Evolutionary conservation across 2,888 invertebrate species (phyloP).

Genomic region (Leucania comma): DNA sequence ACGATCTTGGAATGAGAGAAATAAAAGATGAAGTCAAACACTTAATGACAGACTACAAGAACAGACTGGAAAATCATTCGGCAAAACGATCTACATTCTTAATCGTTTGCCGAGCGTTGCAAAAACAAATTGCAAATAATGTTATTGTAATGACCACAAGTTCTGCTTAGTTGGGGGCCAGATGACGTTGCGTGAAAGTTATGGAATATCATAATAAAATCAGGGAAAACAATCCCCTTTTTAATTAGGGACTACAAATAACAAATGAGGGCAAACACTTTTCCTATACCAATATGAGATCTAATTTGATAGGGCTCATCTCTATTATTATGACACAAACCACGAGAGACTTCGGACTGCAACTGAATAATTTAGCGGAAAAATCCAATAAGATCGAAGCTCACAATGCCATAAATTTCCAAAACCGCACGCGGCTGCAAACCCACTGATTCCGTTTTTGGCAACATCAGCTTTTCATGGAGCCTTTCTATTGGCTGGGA

Average conservation of each 20-base stretch:
- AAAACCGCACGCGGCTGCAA: conserved; percentile 5
- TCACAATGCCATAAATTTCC: conserved; percentile 22
- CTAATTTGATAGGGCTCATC: background rate
- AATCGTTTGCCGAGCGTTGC: background rate
- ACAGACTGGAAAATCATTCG: background rate
- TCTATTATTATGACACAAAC: background rate
- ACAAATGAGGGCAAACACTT: background rate
- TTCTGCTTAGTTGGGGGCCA: too few species aligned
- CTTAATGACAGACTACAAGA: background rate
- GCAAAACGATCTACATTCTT: too few species aligned
- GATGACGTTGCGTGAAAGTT: too few species aligned
- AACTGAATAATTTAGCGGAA: conserved; percentile 15
- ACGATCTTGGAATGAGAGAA: background rate
- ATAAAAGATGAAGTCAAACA: background rate
- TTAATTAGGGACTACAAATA: too few species aligned
- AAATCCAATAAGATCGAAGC: conserved; percentile 25
- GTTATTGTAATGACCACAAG: too few species aligned
- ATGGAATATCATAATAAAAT: too few species aligned
- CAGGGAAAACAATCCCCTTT: too few species aligned
- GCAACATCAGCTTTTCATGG: background rate
- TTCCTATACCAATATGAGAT: background rate
- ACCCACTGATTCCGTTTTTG: background rate
- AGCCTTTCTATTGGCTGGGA: background rate
- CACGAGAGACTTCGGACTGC: background rate
- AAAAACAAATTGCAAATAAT: background rate